Evolutionary conservation across 1,140 invertebrate species (phyloP), one percentile per base, ranked within the genome.

Genomic region (Listronotus bonariensis): DNA sequence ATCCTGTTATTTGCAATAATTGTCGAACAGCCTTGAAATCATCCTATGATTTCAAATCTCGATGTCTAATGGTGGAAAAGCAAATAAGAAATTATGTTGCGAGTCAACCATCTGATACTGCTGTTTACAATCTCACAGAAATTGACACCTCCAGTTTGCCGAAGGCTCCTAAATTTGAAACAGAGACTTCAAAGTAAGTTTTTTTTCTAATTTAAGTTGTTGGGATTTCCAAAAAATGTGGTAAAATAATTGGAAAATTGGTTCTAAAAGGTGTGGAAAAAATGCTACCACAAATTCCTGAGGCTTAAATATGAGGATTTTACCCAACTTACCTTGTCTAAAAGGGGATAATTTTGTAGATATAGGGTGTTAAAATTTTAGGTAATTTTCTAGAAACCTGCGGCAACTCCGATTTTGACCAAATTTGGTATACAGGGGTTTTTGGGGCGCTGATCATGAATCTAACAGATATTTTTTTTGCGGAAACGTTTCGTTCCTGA

Each of bases 1-100:
- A 72, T 20, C 69, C 69, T 15, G 69, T 69, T 10, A 72, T 72
- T 42, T 72, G 71, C 61, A 70, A 68, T 26, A 67, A 53, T 17
- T 72, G 71, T 53, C 55, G 68, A 15, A 63, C 56, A 11, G 67
- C 67, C 15, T 52, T 72, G 14, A 71, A 71, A 60, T 66, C 57
- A 11, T 68, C 71, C 0, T 72, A 72, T 45, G 71, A 70, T 5
- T 72, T 72, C 46, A 72, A 72, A 55, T 65, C 57, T 3, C 12
- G 64, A 17, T 72, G 71, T 40, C 55, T 72, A 9, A 15, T 61
- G 18, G 60, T 71, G 18, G 71, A 72, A 38, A 70, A 69, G 38
- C 71, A 71, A 54, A 72, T 72, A 17, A 65, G 65, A 40, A 15
- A 72, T 9, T 64, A 72, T 51, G 64, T 72, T 8, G 65, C 68